Conservation (phyloP, 2,888 invertebrate genomes). For the Polymixis lichenea region DNA sequence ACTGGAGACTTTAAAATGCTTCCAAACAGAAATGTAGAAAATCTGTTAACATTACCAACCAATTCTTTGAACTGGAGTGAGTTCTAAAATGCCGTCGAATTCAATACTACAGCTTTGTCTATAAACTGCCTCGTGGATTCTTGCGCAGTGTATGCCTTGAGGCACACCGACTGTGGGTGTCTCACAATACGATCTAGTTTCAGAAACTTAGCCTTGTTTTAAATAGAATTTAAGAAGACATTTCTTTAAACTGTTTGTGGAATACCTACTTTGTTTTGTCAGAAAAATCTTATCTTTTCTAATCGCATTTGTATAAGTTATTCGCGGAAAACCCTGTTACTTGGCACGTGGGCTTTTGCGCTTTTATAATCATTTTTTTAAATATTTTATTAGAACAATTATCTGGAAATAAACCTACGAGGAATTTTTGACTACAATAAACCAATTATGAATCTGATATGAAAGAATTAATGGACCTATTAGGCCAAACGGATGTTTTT, state of each 20-base stretch:
- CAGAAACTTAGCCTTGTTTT: constrained; percentile 16
- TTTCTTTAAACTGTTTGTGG: not conserved
- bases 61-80: not conserved
- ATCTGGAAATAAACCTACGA: too few relatives aligned
- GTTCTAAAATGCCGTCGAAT: constrained; percentile 19
- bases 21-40: not conserved
- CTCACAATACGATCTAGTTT: constrained; percentile 39
- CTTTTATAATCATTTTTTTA: too few relatives aligned
- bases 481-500: too few relatives aligned
- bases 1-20: not conserved
- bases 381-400: too few relatives aligned
- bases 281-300: too few relatives aligned
- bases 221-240: constrained; percentile 23
- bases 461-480: too few relatives aligned
- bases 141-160: constrained; percentile 28
- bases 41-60: constrained; percentile 3
- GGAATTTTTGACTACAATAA: too few relatives aligned
- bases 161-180: constrained; percentile 29
- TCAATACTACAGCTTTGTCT: constrained; percentile 21
- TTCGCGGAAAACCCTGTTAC: too few relatives aligned
- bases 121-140: constrained; percentile 4
- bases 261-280: not conserved
- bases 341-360: too few relatives aligned
- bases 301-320: too few relatives aligned
- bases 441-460: too few relatives aligned